Conservation (phyloP, 2,113 vertebrate genomes). For the Neogale vison region DNA sequence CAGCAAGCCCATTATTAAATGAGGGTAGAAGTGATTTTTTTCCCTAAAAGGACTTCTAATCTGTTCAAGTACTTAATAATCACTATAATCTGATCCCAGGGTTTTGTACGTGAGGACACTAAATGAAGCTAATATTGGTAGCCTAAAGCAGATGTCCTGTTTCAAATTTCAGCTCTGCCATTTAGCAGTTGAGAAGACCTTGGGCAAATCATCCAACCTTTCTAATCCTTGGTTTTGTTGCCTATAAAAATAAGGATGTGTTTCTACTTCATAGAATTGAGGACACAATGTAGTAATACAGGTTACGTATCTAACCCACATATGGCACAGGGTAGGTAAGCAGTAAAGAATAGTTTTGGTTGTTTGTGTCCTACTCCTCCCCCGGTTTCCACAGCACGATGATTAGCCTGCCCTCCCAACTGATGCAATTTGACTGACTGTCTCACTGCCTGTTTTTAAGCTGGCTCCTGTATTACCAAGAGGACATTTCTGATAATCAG, state of each 20-base stretch:
- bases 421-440: conserved; percentile 65
- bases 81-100: background rate
- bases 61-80: conserved; percentile 12
- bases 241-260: background rate
- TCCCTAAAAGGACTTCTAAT: background rate
- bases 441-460: conserved; percentile 81
- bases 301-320: background rate
- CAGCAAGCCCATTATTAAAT: background rate
- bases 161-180: background rate
- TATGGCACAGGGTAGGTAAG: background rate
- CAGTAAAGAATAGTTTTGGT: background rate
- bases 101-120: background rate
- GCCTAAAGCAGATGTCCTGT: background rate
- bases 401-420: background rate
- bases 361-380: background rate
- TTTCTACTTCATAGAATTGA: background rate
- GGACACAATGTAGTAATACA: background rate
- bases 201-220: background rate
- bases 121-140: conserved; percentile 16
- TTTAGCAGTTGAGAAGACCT: background rate
- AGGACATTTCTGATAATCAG: conserved; percentile 84
- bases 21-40: background rate
- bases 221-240: background rate
- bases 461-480: conserved; percentile 90
- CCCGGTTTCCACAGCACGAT: background rate